Percentiles rank a stretch among this genome's conserved stretches.
Conservation (phyloP, 2,888 invertebrate genomes). For the Plusia festucae region DNA sequence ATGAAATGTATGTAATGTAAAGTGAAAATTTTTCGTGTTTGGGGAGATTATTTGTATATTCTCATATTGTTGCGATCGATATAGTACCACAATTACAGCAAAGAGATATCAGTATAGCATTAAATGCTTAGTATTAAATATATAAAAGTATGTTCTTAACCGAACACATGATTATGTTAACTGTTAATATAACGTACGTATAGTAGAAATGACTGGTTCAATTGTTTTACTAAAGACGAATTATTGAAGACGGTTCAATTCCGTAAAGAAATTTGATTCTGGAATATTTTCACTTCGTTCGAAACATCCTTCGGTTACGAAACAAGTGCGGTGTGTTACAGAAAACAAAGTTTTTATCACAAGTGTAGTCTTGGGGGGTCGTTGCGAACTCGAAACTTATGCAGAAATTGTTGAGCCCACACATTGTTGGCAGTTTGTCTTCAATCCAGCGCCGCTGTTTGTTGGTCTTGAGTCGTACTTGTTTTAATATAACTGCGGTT, state of each 20-base stretch:
- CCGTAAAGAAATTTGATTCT: too few species aligned
- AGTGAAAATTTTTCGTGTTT: conserved; percentile 22
- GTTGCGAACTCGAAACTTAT: conserved; percentile 45
- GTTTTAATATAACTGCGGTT: conserved; percentile 29
- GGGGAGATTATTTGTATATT: conserved; percentile 15
- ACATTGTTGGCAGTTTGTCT: conserved; percentile 54
- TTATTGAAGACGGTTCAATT: too few species aligned
- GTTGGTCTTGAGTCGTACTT: conserved; percentile 39
- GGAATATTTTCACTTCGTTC: too few species aligned
- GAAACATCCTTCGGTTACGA: conserved; percentile 13
- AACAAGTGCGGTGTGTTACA: conserved; percentile 18
- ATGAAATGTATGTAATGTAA: conserved; percentile 26
- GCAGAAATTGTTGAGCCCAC: conserved; percentile 43
- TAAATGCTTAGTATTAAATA: too few species aligned
- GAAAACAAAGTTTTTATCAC: conserved; percentile 55
- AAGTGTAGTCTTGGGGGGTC: conserved; percentile 34
- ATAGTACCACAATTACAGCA: background rate
- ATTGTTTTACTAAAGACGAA: too few species aligned
- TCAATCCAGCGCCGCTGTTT: conserved; percentile 33
- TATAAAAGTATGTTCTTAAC: too few species aligned
- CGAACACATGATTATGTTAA: too few species aligned
- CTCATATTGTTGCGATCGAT: background rate
- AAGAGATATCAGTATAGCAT: too few species aligned
- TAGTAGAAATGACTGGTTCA: too few species aligned
- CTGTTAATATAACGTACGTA: too few species aligned